Base-by-base conservation (phyloP, 1,140 invertebrate species). In the Spodoptera frugiperda region DNA sequence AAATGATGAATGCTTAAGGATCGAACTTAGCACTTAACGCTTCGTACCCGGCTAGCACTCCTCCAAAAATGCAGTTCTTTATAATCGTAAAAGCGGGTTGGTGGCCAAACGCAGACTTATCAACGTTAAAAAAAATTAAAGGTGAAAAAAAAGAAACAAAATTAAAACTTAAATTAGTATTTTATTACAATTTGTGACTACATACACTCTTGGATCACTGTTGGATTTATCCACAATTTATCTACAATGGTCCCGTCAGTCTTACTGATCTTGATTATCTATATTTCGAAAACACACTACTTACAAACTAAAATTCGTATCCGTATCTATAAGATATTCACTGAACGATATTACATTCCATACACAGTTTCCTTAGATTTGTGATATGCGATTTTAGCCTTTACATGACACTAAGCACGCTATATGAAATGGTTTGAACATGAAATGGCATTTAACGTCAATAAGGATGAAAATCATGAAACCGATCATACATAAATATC, bases 251-350 rank as follows among this genome's bases (percentile, higher is more conserved):
- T 46, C 30, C 9, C 17, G 44, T 71, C 68, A 71, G 68, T 71
- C 68, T 71, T 57, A 71, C 53, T 55, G 68, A 71, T 71, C 33
- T 55, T 71, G 49, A 71, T 55, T 39, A 19, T 65, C 63, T 53
- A 17, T 70, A 54, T 25, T 33, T 54, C 53, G 68, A 71, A 71
- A 54, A 71, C 53, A 53, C 63, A 70, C 49, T 70, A 53, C 74
- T 79, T 76, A 80, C 33, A 12, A 74, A 70, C 71, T 79, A 71
- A 78, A 77, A 79, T 82, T 75, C 80, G 75, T 79, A 54, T 61
- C 73, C 15, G 61, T 65, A 59, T 15, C 9, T 44, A 65, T 2
- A 65, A 39, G 39, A 25, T 65, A 17, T 21, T 48, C 19, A 65
- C 61, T 48, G 17, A 21, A 71, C 46, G 55, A 14, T 51, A 68